Conservation (phyloP, 2,113 vertebrate species). For the Tachysurus fulvidraco region DNA sequence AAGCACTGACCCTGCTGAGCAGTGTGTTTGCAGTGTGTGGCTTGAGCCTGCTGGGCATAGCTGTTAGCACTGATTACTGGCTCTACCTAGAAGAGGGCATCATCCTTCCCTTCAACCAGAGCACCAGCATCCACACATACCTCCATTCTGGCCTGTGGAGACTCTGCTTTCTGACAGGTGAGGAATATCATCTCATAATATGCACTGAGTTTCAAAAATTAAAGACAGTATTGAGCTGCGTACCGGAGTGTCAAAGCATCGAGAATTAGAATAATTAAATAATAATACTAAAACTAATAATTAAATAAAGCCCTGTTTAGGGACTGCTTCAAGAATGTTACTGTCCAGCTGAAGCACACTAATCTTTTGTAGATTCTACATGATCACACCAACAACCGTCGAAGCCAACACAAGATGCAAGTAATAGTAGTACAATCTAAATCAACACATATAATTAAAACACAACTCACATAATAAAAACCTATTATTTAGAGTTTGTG, state of each 20-base stretch:
- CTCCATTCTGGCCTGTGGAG: conserved; percentile 94
- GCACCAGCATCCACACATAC: conserved; percentile 81
- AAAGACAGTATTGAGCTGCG: background rate
- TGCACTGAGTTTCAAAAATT: background rate
- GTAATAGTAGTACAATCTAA: background rate
- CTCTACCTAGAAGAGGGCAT: conserved; percentile 93
- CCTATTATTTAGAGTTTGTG: no score
- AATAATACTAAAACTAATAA: background rate
- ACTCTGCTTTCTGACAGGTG: conserved; percentile 91
- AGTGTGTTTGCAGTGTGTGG: conserved; percentile 89
- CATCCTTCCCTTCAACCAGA: conserved; percentile 89
- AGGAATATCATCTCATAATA: background rate
- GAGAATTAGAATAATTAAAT: background rate
- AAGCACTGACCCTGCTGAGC: conserved; percentile 91
- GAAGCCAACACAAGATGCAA: background rate
- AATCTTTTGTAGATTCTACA: background rate
- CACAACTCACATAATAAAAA: no score
- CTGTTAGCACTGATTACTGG: conserved; percentile 96
- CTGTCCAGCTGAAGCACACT: background rate
- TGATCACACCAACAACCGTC: background rate
- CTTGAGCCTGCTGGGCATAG: conserved; percentile 88
- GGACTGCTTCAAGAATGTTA: background rate
- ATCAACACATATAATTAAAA: no score
- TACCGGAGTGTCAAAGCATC: background rate
- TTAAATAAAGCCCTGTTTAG: background rate